Base-by-base conservation (phyloP, 2,797 vertebrate species). In the Synanceia verrucosa region DNA sequence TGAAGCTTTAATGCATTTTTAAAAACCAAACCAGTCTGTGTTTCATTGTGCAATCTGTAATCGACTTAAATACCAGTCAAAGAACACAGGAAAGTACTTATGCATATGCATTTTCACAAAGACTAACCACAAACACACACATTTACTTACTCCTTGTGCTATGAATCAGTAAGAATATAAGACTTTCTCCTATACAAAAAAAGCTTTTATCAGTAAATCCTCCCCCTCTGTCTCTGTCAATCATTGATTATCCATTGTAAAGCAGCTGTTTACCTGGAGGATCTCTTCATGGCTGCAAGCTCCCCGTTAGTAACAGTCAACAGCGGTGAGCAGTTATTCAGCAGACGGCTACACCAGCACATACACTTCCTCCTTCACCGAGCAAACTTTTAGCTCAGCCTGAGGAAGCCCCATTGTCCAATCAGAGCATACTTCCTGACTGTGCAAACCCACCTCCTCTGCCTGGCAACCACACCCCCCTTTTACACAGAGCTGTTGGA, bases 241-340 rank as follows among this genome's bases (percentile, higher is more conserved):
- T 39, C 36, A 37, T 6, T 58, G 7, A 59, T 2, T 19, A 23
- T 14, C 2, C 1, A 0, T 5, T 23, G 2, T 29, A 34, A 76
- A 79, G 29, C 4, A 18, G 1, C n/a, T 0, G 11, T 43, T 94
- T 94, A 95, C 94, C 94, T 94, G 78, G 78, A 36, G 0, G 94
- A 92, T 72, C 19, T 92, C 89, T 94, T 94, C 94, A 95, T 95
- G 85, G 70, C 77, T 75, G 76, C 59, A 4, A 29, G 31, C 3
- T 73, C 84, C 67, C 79, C 83, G 79, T 84, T 87, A 81, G 67
- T 73, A 64, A 28, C 60, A 73, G 69, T 70, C n/a, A 52, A 59
- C 64, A 69, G 65, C 5, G 51, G 29, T 0, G 63, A 71, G 63
- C 46, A 51, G 73, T 73, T 36, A 79, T 79, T 9, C 65, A 33